Evolutionary conservation across 2,113 vertebrate genomes (phyloP), one percentile per base, ranked within the genome.

Genomic region (Oreochromis tanganicae): DNA sequence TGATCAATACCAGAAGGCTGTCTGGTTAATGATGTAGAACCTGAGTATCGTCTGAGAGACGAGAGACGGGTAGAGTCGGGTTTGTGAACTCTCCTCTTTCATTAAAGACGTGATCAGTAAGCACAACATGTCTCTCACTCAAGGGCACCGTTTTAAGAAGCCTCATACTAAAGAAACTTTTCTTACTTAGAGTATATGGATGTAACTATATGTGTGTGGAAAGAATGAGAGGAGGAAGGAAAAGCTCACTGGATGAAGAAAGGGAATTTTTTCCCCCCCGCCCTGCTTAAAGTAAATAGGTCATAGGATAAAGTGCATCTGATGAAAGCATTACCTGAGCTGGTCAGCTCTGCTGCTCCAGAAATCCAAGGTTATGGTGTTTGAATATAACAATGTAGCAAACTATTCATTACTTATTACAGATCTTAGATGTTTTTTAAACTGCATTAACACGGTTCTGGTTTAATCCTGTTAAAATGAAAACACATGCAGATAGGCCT

Each of bases 31-130:
- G 94, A 96, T 95, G 94, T 89, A 93, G 89, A 93, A 90, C 83
- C 91, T 21, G 66, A 55, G 85, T 43, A 66, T 87, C 84, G 24
- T 93, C 80, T 91, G 86, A 86, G 89, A 90, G 73, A 88, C 66
- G 84, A 86, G 89, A 90, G 66, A 82, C 52, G 86, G 89, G 79
- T 68, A 81, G 55, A 90, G 88, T 89, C 85, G 79, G 86, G 75
- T 84, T 94, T 90, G 89, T 92, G 83, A 90, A 91, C 87, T 92
- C 88, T 82, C 36, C 84, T 91, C 92, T 92, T 93, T 94, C 92
- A 93, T 96, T 96, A 95, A 90, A 91, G 87, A 90, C 29, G 73
- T 90, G 93, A 94, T 95, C 95, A 93, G 93, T 95, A 94, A 94
- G 92, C 93, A 86, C 86, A 94, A 90, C 86, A 86, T 79, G 84